Percentiles rank a stretch among this genome's conserved stretches.
These are phyloP conservation scores for Carollia perspicillata DNA, from an alignment of 2,113 vertebrate species.

Conservation along the genomic window DNA sequence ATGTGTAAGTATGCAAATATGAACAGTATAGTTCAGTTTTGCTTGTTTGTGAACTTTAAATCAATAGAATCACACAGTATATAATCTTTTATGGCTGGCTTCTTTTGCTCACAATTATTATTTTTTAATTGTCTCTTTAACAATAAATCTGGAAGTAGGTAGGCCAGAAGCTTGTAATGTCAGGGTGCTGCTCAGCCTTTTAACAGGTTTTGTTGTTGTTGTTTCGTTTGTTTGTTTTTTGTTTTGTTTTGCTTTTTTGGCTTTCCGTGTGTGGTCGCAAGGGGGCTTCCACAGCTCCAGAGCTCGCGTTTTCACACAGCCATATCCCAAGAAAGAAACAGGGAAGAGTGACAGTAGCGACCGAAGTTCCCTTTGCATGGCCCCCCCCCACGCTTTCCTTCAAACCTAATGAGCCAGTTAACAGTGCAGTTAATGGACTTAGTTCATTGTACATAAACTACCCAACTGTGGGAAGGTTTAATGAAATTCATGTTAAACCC, in stretches of 20 bases:
- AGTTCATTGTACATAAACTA: neutral
- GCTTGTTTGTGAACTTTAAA: constrained; percentile 1
- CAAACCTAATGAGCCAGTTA: neutral
- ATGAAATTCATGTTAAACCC: neutral
- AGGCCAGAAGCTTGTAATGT: neutral
- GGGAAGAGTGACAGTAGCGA: neutral
- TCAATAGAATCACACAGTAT: neutral
- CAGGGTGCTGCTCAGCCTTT: neutral
- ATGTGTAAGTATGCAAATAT: neutral
- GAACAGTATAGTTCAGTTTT: neutral
- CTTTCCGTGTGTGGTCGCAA: neutral
- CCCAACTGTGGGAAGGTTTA: neutral
- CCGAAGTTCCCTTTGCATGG: neutral
- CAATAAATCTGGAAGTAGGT: neutral
- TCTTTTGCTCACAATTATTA: neutral
- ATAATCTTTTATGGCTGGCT: neutral
- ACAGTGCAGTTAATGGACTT: neutral
- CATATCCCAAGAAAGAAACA: neutral
- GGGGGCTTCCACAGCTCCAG: neutral
- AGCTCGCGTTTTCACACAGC: neutral
- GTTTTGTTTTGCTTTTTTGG: too few relatives aligned
- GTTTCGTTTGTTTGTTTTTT: too few relatives aligned
- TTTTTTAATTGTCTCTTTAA: neutral
- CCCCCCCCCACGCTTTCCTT: neutral
- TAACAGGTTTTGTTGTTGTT: neutral